Base-by-base conservation (phyloP, 2,797 vertebrate genomes). In the Aphelocoma californica region DNA sequence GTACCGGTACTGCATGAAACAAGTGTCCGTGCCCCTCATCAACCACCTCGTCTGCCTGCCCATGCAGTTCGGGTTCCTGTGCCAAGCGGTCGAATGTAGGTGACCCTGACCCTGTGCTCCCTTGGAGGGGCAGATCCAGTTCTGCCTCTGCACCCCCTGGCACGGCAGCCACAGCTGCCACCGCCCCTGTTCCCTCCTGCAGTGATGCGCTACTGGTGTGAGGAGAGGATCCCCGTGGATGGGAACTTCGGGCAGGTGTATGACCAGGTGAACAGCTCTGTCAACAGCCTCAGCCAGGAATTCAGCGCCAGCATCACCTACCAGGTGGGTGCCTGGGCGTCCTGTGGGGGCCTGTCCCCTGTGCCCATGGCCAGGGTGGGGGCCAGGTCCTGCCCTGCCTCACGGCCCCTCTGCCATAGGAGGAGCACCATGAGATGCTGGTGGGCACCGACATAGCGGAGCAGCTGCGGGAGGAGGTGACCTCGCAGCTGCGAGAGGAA, bases 21-120 rank as follows among this genome's bases (percentile, higher is more conserved):
- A 5, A 0, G 75, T 99, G 36, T 3, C 38, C 0, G 93, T 98
- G 9, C 99, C 99, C 0, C 14, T 99, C 65, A 34, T 99, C 95
- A 98, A 64, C 94, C 97, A 99, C 94, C 34, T 99, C 38, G 74
- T 99, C 53, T 99, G 99, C 81, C 54, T 98, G 28, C 98, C 98
- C 25, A 98, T 99, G 99, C 98, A 97, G 83, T 98, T 99, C 90
- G 90, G 97, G 67, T 98, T 99, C 96, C 92, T 99, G 85, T 99
- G 99, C 90, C 69, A 97, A 13, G 32, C 98, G 17, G 94, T 98
- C 95, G 98, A 94, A 90, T 45, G 99, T 99, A 92, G 31, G 94
- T 61, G 66, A 54, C n/a, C 64, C 34, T 5, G 40, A 9, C 70
- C 36, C 25, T 12, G 15, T 3, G 34, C 28, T 72, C 26, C 34